Conservation (phyloP, 2,797 vertebrate genomes). For the Spinus pinus region DNA sequence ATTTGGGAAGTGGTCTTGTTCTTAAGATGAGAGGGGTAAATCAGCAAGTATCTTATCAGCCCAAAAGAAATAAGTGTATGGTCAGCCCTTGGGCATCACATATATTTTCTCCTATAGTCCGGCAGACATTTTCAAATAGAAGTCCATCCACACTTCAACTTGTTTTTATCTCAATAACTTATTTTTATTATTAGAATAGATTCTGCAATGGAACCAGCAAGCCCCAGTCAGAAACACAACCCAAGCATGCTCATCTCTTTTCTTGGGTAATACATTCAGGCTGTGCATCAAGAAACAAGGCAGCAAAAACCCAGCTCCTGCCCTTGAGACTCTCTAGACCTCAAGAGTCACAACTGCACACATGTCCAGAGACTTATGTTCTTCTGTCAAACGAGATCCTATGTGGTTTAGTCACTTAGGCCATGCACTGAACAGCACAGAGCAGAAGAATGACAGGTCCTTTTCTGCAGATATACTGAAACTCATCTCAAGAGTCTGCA, state of each 20-base stretch:
- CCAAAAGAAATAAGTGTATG: neutral
- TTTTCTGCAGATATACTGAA: neutral
- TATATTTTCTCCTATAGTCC: neutral
- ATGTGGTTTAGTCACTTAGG: neutral
- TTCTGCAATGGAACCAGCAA: neutral
- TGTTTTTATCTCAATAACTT: neutral
- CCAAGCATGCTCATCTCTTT: accelerated
- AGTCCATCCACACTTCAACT: neutral
- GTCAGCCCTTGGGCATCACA: accelerated
- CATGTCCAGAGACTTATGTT: accelerated
- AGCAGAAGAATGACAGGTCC: neutral
- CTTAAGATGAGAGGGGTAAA: neutral
- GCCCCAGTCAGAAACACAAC: neutral
- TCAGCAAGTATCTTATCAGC: neutral
- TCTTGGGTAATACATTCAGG: neutral
- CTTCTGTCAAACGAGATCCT: neutral
- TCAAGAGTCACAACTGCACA: accelerated
- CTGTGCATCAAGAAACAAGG: neutral
- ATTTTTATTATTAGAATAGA: neutral
- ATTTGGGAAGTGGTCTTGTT: neutral
- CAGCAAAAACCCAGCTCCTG: neutral
- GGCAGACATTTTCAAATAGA: neutral
- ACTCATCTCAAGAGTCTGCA: neutral
- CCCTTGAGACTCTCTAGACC: accelerated
- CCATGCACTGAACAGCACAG: neutral